Percentiles rank a stretch among this genome's conserved stretches.
These are phyloP conservation scores for Megalonaias nervosa DNA, from an alignment of 1,140 invertebrate species.

Conservation along the genomic window DNA sequence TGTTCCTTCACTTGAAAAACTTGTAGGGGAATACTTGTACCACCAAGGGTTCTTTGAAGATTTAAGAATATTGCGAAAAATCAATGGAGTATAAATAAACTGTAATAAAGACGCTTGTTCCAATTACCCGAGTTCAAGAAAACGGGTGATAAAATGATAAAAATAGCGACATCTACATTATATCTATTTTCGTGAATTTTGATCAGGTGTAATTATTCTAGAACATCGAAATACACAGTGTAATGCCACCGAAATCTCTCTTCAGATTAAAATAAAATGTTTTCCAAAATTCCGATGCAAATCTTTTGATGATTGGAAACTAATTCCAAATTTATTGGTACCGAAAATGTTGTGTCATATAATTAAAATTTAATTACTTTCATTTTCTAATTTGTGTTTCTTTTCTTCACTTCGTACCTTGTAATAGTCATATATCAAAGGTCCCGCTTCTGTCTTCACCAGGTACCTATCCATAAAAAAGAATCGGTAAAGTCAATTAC, in stretches of 20 bases:
- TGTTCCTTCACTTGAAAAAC: too few species aligned
- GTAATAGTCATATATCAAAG: constrained; percentile 56
- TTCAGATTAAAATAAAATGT: neutral
- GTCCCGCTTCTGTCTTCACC: constrained; percentile 46
- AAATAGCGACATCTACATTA: too few species aligned
- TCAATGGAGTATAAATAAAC: too few species aligned
- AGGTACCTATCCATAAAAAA: constrained; percentile 42
- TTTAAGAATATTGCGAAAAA: too few species aligned
- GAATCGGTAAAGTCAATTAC: neutral
- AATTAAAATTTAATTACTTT: neutral
- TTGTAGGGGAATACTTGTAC: too few species aligned
- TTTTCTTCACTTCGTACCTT: constrained; percentile 40
- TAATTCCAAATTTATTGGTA: neutral
- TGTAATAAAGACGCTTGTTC: too few species aligned
- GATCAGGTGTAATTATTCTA: too few species aligned
- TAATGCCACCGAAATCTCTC: neutral
- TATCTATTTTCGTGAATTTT: too few species aligned
- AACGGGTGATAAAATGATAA: too few species aligned
- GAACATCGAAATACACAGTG: neutral
- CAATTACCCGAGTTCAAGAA: too few species aligned
- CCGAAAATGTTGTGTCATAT: neutral
- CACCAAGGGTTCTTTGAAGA: too few species aligned
- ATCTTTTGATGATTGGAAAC: neutral
- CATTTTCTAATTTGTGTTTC: neutral
- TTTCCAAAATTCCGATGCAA: neutral